Conservation (phyloP, 1,140 invertebrate genomes). For the Phymastichus coffea region DNA sequence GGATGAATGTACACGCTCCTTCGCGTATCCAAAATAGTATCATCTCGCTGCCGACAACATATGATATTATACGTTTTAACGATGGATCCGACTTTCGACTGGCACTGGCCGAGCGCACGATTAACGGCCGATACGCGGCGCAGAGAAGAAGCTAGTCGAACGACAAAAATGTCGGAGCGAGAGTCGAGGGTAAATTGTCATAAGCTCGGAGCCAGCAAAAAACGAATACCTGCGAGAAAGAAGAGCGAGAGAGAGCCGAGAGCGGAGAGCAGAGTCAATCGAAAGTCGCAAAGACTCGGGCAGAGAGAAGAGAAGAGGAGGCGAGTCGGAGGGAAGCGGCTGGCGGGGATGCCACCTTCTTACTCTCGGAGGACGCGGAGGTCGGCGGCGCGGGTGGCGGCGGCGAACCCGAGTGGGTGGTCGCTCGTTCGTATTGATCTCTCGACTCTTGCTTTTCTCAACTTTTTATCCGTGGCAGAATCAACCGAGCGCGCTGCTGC, state of each 20-base stretch:
- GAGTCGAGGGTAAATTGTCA: no score
- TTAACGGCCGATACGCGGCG: not conserved
- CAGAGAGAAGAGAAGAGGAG: not conserved
- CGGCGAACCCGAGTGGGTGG: conserved; percentile 28
- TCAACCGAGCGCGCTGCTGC: conserved; percentile 38
- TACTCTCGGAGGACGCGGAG: not conserved
- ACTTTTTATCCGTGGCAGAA: conserved; percentile 43
- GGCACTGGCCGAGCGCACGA: not conserved
- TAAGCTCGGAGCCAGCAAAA: no score
- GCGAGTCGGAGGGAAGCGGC: conserved; percentile 19
- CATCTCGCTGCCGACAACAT: no score
- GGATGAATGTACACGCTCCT: no score
- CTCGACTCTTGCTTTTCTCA: conserved; percentile 46
- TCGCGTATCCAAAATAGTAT: no score
- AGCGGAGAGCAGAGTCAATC: conserved; percentile 10
- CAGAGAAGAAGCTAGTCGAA: not conserved
- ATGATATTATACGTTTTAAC: conserved; percentile 18
- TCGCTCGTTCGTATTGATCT: conserved; percentile 44
- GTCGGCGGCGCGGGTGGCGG: not conserved
- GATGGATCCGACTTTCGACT: conserved; percentile 2
- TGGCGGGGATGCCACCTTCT: conserved; percentile 37
- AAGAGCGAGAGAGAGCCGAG: no score
- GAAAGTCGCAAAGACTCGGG: conserved; percentile 4
- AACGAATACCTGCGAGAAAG: no score
- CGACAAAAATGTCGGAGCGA: no score